Percentiles rank a stretch among this genome's conserved stretches.
These are phyloP conservation scores for Cryptoblepharus egeriae DNA, from an alignment of 2,797 vertebrate genomes.

Conservation along the genomic window DNA sequence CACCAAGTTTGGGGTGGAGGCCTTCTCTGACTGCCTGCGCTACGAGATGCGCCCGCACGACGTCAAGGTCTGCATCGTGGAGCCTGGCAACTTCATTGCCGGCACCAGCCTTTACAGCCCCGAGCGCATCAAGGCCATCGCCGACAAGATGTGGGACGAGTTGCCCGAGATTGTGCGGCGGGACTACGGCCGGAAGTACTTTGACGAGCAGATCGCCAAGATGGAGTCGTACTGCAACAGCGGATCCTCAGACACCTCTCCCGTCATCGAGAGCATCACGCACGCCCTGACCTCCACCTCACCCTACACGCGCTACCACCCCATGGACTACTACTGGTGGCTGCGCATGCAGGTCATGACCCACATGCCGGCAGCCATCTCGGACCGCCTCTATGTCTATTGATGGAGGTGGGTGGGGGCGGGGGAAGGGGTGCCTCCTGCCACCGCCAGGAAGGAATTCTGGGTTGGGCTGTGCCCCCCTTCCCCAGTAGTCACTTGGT, in stretches of 20 bases:
- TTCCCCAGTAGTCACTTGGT: slow-evolving; percentile 45
- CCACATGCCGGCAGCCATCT: slow-evolving; percentile 78
- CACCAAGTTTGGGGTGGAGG: slow-evolving; percentile 83
- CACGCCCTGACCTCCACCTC: slow-evolving; percentile 74
- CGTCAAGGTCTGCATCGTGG: slow-evolving; percentile 81
- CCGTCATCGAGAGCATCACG: slow-evolving; percentile 73
- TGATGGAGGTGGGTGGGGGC: slow-evolving; percentile 47
- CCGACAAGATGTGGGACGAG: slow-evolving; percentile 80
- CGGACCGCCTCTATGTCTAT: slow-evolving; percentile 79
- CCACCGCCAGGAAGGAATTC: slow-evolving; percentile 35
- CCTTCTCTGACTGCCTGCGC: slow-evolving; percentile 83
- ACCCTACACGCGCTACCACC: slow-evolving; percentile 81
- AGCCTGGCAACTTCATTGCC: slow-evolving; percentile 82
- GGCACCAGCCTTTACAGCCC: slow-evolving; percentile 81
- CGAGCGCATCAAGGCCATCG: slow-evolving; percentile 78
- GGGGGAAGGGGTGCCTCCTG: neutral
- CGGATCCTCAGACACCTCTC: slow-evolving; percentile 73
- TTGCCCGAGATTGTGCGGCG: slow-evolving; percentile 77
- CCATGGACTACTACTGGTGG: slow-evolving; percentile 87
- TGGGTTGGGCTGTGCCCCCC: slow-evolving; percentile 51
- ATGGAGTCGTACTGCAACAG: slow-evolving; percentile 79
- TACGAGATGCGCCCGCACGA: slow-evolving; percentile 80
- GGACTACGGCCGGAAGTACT: slow-evolving; percentile 81
- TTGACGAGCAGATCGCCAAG: slow-evolving; percentile 77
- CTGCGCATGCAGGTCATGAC: slow-evolving; percentile 83